Percentiles rank a stretch among this genome's conserved stretches.
Conservation (phyloP, 2,888 invertebrate species). For the Zeuzera pyrina region DNA sequence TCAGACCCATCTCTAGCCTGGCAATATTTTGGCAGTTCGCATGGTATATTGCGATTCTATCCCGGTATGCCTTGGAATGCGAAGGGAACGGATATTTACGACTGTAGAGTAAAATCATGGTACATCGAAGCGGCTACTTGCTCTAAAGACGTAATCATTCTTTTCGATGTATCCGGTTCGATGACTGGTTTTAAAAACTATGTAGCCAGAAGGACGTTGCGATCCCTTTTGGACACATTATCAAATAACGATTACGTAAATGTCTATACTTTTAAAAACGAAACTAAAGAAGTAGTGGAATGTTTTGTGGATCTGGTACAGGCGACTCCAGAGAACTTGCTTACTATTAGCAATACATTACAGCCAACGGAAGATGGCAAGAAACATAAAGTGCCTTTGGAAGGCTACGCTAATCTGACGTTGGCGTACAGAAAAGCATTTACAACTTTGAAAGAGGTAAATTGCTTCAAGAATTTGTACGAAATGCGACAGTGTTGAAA, state of each 20-base stretch:
- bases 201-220: constrained; percentile 88
- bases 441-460: constrained; percentile 81
- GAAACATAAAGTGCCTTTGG: constrained; percentile 73
- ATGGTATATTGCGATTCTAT: constrained; percentile 93
- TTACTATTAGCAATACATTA: constrained; percentile 80
- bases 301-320: constrained; percentile 92
- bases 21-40: constrained; percentile 98
- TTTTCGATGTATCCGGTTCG: constrained; percentile 96
- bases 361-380: constrained; percentile 48
- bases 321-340: constrained; percentile 89
- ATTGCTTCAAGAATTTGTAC: constrained; percentile 18
- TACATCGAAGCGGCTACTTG: constrained; percentile 98
- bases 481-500: too few species aligned
- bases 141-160: constrained; percentile 96
- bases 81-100: constrained; percentile 81
- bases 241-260: constrained; percentile 99
- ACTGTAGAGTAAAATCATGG: constrained; percentile 94
- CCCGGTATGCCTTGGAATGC: constrained; percentile 84
- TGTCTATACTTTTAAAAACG: constrained; percentile 86
- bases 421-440: constrained; percentile 89
- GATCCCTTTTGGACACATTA: constrained; percentile 92
- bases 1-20: constrained; percentile 93
- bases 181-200: constrained; percentile 90
- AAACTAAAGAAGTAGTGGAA: constrained; percentile 80
- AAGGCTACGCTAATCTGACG: constrained; percentile 88